Conservation (phyloP, 2,797 vertebrate genomes). For the Manis crassicaudata region DNA sequence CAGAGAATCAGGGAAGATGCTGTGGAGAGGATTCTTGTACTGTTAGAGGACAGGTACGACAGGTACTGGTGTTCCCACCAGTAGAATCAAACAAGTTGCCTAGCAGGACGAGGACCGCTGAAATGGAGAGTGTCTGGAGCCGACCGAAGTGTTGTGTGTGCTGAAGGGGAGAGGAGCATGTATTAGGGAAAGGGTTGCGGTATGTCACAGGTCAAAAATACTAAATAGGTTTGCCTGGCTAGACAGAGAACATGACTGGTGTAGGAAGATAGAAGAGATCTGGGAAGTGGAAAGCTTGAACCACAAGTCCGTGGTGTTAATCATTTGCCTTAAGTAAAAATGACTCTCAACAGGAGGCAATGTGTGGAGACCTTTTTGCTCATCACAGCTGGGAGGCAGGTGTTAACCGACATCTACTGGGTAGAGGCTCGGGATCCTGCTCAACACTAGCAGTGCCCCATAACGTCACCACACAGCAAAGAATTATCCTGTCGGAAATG, state of each 20-base stretch:
- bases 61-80: background rate
- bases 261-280: background rate
- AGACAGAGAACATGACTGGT: background rate
- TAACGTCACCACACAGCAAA: no score
- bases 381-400: background rate
- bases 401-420: background rate
- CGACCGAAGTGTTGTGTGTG: background rate
- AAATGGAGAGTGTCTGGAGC: background rate
- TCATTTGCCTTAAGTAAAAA: slow-evolving; percentile 35
- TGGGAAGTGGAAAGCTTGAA: slow-evolving; percentile 37
- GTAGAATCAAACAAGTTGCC: background rate
- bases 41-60: background rate
- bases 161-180: background rate
- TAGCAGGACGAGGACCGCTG: background rate
- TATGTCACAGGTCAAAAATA: background rate
- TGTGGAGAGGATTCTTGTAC: background rate
- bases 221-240: background rate
- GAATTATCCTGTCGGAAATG: background rate
- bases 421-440: background rate
- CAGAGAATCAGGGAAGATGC: background rate
- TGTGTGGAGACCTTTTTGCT: background rate
- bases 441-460: background rate
- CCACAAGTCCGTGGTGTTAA: background rate
- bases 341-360: background rate
- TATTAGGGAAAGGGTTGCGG: background rate